A percentile compares a stretch with the other conserved stretches of the same genome.
Evolutionary conservation across 2,113 vertebrate genomes (phyloP).

Genomic region (Carlito syrichta): DNA sequence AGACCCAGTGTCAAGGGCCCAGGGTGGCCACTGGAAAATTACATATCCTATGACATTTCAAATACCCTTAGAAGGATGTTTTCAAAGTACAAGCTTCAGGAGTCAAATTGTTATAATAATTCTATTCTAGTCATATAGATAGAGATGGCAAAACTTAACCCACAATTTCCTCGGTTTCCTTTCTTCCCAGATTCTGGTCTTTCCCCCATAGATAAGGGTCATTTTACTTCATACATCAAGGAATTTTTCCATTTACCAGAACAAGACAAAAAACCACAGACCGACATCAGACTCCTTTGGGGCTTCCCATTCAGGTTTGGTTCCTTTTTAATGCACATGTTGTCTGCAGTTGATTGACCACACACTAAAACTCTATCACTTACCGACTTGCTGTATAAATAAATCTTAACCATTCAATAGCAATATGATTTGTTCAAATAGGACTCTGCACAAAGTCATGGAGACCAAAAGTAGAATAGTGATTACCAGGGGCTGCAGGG

Average conservation of each 20-base stretch:
- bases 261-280: background rate
- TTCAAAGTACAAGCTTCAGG: background rate
- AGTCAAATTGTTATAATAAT: background rate
- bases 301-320: background rate
- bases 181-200: background rate
- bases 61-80: background rate
- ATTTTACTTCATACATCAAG: slow-evolving; percentile 15
- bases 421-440: background rate
- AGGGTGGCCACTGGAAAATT: background rate
- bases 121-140: background rate
- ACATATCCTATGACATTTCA: background rate
- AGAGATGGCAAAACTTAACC: background rate
- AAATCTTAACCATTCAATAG: background rate
- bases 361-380: background rate
- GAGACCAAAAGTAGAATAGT: background rate
- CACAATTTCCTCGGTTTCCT: background rate
- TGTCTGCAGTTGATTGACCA: background rate
- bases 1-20: background rate
- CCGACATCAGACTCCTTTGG: background rate
- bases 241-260: background rate
- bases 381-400: background rate
- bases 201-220: background rate
- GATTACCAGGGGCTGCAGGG: background rate
- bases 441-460: background rate
- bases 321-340: background rate